Conservation (phyloP, 2,113 vertebrate species). For the Chroicocephalus ridibundus region DNA sequence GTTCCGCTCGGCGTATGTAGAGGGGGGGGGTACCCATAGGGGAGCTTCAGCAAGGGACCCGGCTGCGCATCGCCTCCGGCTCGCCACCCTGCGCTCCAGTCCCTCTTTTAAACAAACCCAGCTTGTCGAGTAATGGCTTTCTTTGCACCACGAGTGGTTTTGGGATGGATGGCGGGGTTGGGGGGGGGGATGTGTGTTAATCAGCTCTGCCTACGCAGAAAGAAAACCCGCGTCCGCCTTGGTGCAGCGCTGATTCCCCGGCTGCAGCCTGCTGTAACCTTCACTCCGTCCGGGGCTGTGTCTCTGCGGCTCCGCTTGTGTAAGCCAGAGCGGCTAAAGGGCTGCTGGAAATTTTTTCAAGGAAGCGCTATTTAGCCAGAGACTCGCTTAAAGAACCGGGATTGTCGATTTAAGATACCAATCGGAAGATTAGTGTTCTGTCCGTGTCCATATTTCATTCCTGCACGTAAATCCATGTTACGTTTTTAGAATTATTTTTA, state of each 20-base stretch:
- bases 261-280: background rate
- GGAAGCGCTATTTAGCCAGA: background rate
- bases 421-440: slow-evolving; percentile 19
- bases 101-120: background rate
- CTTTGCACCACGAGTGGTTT: background rate
- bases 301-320: background rate
- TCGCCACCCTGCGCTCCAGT: fast-evolving
- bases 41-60: background rate
- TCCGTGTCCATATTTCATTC: slow-evolving; percentile 22
- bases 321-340: background rate
- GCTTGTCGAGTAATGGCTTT: background rate
- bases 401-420: background rate
- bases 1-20: fast-evolving
- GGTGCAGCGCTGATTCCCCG: background rate
- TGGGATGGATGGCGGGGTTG: fast-evolving
- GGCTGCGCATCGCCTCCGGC: fast-evolving
- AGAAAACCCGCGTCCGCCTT: fast-evolving
- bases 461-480: slow-evolving; percentile 16
- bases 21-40: fast-evolving
- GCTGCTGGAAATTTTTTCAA: background rate
- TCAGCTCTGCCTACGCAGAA: background rate
- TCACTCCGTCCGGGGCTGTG: background rate
- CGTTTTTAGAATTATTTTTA: slow-evolving; percentile 35
- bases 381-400: fast-evolving
- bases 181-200: background rate